Conservation (phyloP, 2,888 invertebrate species). For the Hemicrepidius hirtus region DNA sequence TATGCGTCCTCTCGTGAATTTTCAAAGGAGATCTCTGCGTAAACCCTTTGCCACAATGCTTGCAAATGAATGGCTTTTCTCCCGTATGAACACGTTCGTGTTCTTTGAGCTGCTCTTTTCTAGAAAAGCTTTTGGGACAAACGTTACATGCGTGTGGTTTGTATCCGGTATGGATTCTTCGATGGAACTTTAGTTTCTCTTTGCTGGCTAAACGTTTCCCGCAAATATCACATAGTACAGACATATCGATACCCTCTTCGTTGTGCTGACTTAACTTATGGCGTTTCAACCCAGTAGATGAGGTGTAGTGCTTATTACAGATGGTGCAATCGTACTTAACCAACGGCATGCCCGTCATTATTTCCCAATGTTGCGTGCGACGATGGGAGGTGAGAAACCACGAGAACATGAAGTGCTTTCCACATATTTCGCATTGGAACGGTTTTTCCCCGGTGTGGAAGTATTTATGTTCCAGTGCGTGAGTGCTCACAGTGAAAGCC, state of each 20-base stretch:
- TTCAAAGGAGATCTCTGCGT: slow-evolving; percentile 77
- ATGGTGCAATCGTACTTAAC: slow-evolving; percentile 71
- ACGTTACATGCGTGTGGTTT: slow-evolving; percentile 73
- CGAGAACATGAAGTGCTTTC: slow-evolving; percentile 73
- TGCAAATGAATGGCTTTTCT: slow-evolving; percentile 70
- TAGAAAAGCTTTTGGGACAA: slow-evolving; percentile 74
- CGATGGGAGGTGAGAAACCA: slow-evolving; percentile 73
- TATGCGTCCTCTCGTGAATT: slow-evolving; percentile 76
- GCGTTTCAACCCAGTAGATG: slow-evolving; percentile 67
- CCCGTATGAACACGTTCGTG: slow-evolving; percentile 74
- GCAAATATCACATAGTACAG: slow-evolving; percentile 74
- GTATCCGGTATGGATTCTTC: slow-evolving; percentile 70
- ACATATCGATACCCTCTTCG: slow-evolving; percentile 72
- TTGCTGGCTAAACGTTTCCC: slow-evolving; percentile 74
- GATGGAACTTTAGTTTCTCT: slow-evolving; percentile 73
- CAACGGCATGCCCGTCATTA: slow-evolving; percentile 65
- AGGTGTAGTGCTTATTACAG: slow-evolving; percentile 71
- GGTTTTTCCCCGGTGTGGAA: slow-evolving; percentile 75
- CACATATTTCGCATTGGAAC: slow-evolving; percentile 74
- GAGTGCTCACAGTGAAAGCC: slow-evolving; percentile 72
- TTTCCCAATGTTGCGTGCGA: slow-evolving; percentile 72
- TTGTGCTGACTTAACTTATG: slow-evolving; percentile 70
- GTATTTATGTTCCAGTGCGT: slow-evolving; percentile 75
- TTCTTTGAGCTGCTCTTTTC: slow-evolving; percentile 71
- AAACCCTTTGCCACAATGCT: slow-evolving; percentile 72